Evolutionary conservation across 2,797 vertebrate species (phyloP).

Genomic region (Cuniculus paca): DNA sequence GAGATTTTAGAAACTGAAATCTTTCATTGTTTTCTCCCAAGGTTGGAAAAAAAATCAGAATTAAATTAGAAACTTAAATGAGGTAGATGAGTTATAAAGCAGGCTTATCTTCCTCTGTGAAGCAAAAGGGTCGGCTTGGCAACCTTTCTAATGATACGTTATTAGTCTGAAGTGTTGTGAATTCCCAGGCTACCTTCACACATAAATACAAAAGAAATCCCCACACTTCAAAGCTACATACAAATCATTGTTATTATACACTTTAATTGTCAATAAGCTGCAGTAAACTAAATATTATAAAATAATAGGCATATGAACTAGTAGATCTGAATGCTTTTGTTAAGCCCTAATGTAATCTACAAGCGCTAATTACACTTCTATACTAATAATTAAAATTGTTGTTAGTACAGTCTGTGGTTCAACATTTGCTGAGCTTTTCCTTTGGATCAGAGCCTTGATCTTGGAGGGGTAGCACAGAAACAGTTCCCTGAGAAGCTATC

Average conservation of each 20-base stretch:
- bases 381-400: conserved; percentile 72
- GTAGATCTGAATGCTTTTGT: conserved; percentile 62
- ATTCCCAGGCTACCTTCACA: conserved; percentile 26
- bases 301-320: conserved; percentile 46
- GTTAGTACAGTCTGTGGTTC: neutral
- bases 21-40: neutral
- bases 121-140: neutral
- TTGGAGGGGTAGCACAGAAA: neutral
- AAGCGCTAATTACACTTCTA: conserved; percentile 68
- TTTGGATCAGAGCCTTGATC: neutral
- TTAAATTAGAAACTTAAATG: conserved; percentile 39
- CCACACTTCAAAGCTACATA: conserved; percentile 26
- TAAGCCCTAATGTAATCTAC: conserved; percentile 59
- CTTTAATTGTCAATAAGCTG: conserved; percentile 61
- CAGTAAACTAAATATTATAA: conserved; percentile 62
- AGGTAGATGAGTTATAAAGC: neutral
- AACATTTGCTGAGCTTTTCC: neutral
- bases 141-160: conserved; percentile 47
- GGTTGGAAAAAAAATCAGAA: conserved; percentile 7
- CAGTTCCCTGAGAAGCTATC: neutral
- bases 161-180: conserved; percentile 56
- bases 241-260: conserved; percentile 69
- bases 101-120: neutral
- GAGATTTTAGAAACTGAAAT: neutral
- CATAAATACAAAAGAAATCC: conserved; percentile 60